Evolutionary conservation across 1,140 invertebrate genomes (phyloP).

Genomic region (Apolygus lucorum): DNA sequence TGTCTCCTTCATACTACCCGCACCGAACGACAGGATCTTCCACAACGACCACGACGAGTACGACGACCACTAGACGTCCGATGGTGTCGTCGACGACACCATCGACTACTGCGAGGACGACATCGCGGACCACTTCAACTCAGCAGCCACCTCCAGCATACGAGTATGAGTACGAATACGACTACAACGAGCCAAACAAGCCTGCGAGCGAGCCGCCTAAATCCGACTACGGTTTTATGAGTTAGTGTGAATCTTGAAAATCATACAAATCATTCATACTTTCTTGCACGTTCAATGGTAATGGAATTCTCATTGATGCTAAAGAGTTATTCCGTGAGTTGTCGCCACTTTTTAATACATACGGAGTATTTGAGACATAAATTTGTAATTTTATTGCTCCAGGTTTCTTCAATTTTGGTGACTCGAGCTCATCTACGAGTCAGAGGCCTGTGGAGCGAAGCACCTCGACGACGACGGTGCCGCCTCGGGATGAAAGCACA

Average conservation of each 20-base stretch:
- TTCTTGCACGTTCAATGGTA: too few species aligned
- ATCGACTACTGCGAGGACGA: conserved; percentile 35
- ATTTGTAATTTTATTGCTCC: neutral
- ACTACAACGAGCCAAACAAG: neutral
- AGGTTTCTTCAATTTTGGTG: neutral
- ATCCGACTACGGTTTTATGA: conserved; percentile 3
- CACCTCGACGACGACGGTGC: conserved; percentile 24
- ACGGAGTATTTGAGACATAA: too few species aligned
- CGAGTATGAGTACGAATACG: conserved; percentile 30
- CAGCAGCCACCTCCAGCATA: conserved; percentile 20
- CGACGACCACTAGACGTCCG: conserved; percentile 32
- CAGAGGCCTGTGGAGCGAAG: conserved; percentile 6
- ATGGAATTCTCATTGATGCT: too few species aligned
- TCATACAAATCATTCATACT: too few species aligned
- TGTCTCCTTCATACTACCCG: conserved; percentile 35
- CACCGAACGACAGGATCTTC: conserved; percentile 26
- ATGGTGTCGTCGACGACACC: conserved; percentile 32
- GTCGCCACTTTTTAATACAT: too few species aligned
- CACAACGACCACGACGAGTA: conserved; percentile 24
- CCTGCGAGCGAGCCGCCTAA: neutral
- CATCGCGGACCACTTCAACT: conserved; percentile 35
- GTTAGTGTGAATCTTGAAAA: too few species aligned
- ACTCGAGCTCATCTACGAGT: conserved; percentile 4
- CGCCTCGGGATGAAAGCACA: conserved; percentile 26
- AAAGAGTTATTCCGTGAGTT: too few species aligned